Conservation (phyloP, 2,113 vertebrate species). For the Protobothrops mucrosquamatus region DNA sequence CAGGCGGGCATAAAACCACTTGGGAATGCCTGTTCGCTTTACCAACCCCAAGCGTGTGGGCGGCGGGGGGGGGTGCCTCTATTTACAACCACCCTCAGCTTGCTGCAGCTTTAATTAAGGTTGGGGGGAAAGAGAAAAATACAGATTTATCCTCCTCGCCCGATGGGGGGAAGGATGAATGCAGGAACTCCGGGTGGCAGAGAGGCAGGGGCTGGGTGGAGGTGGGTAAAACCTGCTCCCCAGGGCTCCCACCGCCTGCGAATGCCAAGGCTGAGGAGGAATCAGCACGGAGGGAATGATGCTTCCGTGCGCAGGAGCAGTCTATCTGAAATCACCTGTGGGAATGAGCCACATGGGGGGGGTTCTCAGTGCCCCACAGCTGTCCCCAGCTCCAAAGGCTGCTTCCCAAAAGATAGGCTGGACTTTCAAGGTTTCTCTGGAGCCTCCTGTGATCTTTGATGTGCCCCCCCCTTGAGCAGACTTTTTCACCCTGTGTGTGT, state of each 20-base stretch:
- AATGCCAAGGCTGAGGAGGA: no score
- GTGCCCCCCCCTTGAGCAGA: not conserved
- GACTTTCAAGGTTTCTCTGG: not conserved
- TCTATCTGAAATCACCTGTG: not conserved
- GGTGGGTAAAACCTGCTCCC: no score
- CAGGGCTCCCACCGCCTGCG: no score
- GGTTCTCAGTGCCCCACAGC: not conserved
- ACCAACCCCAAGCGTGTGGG: not conserved
- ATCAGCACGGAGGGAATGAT: no score
- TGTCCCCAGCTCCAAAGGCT: not conserved
- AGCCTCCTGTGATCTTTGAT: not conserved
- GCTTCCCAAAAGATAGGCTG: not conserved
- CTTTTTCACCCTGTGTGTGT: not conserved
- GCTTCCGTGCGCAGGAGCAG: no score
- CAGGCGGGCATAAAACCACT: not conserved
- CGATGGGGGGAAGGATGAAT: accelerated
- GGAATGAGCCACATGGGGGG: no score
- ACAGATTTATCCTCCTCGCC: accelerated
- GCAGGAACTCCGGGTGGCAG: no score
- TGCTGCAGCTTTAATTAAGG: not conserved
- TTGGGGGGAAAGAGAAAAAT: not conserved
- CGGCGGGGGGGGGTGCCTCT: not conserved
- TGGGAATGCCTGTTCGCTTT: not conserved
- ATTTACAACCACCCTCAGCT: accelerated
- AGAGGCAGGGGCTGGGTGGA: no score